These are phyloP conservation scores for Onychomys torridus DNA, from an alignment of 2,797 vertebrate species.

Conservation along the genomic window DNA sequence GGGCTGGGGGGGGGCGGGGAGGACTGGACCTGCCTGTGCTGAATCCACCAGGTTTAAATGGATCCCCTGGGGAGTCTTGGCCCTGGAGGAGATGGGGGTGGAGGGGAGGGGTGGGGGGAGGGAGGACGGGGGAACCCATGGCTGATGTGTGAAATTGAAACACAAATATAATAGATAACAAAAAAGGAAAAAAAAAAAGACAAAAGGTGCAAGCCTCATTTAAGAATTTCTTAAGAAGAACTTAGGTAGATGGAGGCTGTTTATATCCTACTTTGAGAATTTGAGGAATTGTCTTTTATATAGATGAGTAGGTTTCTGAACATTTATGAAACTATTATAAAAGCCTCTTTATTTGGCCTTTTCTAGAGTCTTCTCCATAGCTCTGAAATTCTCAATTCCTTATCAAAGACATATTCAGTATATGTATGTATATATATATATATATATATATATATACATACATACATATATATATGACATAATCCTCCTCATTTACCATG, in stretches of 20 bases:
- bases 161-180: no score
- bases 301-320: background rate
- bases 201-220: background rate
- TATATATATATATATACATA: background rate
- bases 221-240: background rate
- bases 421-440: background rate
- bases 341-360: background rate
- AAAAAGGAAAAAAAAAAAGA: no score
- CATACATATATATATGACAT: background rate
- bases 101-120: no score
- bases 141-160: no score
- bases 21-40: no score
- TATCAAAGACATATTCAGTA: background rate
- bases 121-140: no score
- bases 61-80: no score
- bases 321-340: background rate
- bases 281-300: background rate
- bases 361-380: background rate
- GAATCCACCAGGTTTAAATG: no score
- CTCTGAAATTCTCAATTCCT: background rate
- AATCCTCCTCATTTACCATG: background rate
- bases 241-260: background rate
- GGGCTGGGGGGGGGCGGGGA: no score
- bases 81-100: no score
- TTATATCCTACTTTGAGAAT: background rate